phyloP scores from a whole-genome alignment of 2,797 vertebrate genomes.

The Clarias fuscus region DNA sequence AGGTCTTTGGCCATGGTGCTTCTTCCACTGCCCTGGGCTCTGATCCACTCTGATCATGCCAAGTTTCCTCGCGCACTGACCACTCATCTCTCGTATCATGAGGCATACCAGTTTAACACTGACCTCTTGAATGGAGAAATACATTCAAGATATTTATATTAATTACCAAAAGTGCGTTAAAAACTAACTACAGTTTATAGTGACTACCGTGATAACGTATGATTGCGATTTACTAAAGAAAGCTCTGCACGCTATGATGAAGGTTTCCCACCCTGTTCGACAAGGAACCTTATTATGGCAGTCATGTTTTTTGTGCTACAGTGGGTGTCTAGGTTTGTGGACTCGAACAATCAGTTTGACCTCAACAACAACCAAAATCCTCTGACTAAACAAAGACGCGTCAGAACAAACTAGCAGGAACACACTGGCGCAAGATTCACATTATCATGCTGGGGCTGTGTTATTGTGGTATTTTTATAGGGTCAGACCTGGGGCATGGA shows the following conservation, averaged over 20 bases:
- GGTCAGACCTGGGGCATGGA: constrained; percentile 40
- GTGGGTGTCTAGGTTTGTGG: constrained; percentile 15
- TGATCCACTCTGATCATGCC: constrained; percentile 46
- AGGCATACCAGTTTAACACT: constrained; percentile 49
- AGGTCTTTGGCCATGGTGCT: constrained; percentile 56
- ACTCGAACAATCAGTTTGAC: not conserved
- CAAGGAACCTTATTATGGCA: not conserved
- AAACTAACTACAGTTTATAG: constrained; percentile 1
- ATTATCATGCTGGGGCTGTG: constrained; percentile 35
- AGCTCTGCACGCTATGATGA: constrained; percentile 6
- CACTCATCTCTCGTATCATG: constrained; percentile 37
- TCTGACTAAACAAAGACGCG: constrained; percentile 47
- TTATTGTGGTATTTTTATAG: constrained; percentile 37
- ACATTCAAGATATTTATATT: constrained; percentile 32
- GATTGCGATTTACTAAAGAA: constrained; percentile 24
- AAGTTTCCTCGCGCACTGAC: constrained; percentile 53
- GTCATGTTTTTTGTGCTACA: not conserved
- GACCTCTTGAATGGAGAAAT: constrained; percentile 35
- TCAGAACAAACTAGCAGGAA: not conserved
- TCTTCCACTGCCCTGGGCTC: constrained; percentile 33
- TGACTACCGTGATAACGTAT: not conserved
- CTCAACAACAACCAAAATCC: constrained; percentile 29
- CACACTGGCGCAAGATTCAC: not conserved
- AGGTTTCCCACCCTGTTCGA: constrained; percentile 22
- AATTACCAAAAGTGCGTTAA: constrained; percentile 11